These are phyloP conservation scores for Plestiodon gilberti DNA, from an alignment of 2,113 vertebrate species.

Conservation along the genomic window DNA sequence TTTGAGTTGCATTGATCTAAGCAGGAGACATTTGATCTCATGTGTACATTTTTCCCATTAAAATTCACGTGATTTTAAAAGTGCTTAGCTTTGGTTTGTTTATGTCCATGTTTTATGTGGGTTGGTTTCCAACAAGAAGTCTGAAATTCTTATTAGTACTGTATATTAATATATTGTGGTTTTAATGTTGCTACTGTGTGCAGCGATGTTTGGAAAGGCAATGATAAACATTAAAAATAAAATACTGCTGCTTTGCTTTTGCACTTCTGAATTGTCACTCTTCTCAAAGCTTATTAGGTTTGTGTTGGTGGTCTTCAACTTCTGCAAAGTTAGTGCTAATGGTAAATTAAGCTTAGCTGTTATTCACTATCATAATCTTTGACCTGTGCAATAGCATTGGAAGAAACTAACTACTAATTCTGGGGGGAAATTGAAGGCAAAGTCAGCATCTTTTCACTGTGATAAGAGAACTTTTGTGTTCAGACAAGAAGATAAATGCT, in stretches of 20 bases:
- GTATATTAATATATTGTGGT: neutral
- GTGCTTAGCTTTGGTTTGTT: neutral
- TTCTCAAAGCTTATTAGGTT: neutral
- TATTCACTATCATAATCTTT: neutral
- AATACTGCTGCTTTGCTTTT: neutral
- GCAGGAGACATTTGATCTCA: neutral
- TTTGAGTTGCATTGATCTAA: neutral
- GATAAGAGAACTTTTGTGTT: neutral
- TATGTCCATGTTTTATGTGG: neutral
- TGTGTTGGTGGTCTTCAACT: neutral
- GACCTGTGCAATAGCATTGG: neutral
- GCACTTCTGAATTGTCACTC: neutral
- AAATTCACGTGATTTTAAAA: neutral
- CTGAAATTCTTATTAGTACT: too few relatives aligned
- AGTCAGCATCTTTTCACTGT: neutral
- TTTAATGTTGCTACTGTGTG: neutral
- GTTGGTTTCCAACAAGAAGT: too few relatives aligned
- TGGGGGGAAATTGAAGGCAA: neutral
- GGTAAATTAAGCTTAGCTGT: neutral
- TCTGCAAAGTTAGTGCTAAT: neutral
- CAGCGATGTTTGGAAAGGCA: neutral
- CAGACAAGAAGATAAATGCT: conserved; percentile 49
- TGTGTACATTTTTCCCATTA: neutral
- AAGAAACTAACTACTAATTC: neutral
- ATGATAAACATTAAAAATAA: neutral